Evolutionary conservation across 2,113 vertebrate species (phyloP).

Genomic region (Greenwoodochromis staneri): DNA sequence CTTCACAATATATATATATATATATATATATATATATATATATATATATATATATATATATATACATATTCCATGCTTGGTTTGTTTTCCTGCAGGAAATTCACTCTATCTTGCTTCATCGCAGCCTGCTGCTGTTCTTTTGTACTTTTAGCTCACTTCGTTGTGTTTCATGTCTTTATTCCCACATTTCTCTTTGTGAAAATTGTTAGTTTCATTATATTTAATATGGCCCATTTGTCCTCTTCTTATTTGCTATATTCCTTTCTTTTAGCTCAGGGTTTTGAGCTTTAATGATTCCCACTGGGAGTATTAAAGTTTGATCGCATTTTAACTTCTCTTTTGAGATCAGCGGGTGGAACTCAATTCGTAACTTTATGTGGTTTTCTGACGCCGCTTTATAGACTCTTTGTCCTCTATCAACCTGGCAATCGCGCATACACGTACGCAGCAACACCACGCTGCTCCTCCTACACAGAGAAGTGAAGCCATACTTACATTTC

Average conservation of each 20-base stretch:
- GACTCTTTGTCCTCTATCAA: slow-evolving; percentile 51
- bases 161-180: slow-evolving; percentile 13
- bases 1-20: background rate
- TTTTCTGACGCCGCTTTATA: slow-evolving; percentile 34
- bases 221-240: slow-evolving; percentile 57
- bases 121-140: background rate
- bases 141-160: slow-evolving; percentile 2
- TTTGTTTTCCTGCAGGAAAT: background rate
- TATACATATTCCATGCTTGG: background rate
- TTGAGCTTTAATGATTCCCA: slow-evolving; percentile 50
- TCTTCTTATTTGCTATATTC: slow-evolving; percentile 40
- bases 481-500: background rate
- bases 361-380: slow-evolving; percentile 41
- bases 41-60: background rate
- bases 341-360: slow-evolving; percentile 37
- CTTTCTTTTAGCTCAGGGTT: slow-evolving; percentile 2
- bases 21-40: background rate
- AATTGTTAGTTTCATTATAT: slow-evolving; percentile 44
- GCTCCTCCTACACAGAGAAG: background rate
- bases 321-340: slow-evolving; percentile 55
- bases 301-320: slow-evolving; percentile 40
- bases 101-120: background rate
- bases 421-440: background rate
- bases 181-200: background rate
- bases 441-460: background rate